These are phyloP conservation scores for Arctopsyche grandis DNA, from an alignment of 1,140 invertebrate genomes.

Conservation along the genomic window DNA sequence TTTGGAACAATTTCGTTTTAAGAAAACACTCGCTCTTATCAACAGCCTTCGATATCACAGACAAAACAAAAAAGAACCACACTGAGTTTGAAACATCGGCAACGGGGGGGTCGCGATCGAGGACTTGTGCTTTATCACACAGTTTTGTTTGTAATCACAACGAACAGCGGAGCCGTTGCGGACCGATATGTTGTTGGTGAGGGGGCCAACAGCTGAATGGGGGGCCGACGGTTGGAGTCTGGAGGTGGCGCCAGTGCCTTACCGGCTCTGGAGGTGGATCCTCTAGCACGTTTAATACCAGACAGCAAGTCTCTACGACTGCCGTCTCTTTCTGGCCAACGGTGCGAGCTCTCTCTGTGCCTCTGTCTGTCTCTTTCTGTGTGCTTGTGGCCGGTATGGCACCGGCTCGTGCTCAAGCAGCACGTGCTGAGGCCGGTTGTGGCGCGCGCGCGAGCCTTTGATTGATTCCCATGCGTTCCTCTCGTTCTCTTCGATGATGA, in stretches of 20 bases:
- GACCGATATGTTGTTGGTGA: slow-evolving; percentile 34
- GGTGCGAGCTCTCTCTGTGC: background rate
- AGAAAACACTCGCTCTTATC: too few relatives aligned
- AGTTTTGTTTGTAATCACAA: background rate
- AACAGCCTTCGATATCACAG: background rate
- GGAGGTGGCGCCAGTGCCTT: slow-evolving; percentile 37
- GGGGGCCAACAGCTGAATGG: slow-evolving; percentile 33
- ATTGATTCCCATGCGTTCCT: background rate
- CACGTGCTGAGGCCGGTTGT: slow-evolving; percentile 36
- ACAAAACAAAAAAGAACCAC: too few relatives aligned
- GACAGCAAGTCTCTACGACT: too few relatives aligned
- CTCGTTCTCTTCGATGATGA: background rate
- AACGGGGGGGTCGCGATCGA: too few relatives aligned
- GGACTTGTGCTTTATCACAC: too few relatives aligned
- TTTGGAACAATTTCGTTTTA: too few relatives aligned
- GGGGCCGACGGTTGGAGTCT: background rate
- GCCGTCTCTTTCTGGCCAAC: background rate
- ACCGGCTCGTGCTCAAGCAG: slow-evolving; percentile 28
- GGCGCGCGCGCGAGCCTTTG: background rate
- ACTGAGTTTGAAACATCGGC: too few relatives aligned
- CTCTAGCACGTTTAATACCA: background rate
- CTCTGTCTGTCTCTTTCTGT: background rate
- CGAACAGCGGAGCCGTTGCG: background rate
- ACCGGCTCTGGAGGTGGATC: slow-evolving; percentile 11
- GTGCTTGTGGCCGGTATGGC: slow-evolving; percentile 9